These are phyloP conservation scores for Petrolisthes cinctipes DNA, from an alignment of 2,888 invertebrate species.

Conservation along the genomic window DNA sequence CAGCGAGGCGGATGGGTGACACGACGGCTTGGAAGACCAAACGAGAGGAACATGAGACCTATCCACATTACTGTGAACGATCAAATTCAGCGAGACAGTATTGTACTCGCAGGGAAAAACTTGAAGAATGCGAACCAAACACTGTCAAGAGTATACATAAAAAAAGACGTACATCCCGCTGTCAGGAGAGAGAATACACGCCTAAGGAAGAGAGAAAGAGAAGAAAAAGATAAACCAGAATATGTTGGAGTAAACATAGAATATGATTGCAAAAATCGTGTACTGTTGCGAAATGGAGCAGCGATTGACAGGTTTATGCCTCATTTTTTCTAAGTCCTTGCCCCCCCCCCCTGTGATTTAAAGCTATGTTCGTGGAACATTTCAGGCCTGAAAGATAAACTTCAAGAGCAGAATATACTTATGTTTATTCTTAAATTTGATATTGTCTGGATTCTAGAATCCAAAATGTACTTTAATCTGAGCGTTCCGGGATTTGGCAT, in stretches of 20 bases:
- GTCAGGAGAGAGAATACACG: constrained; percentile 22
- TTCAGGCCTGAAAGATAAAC: not conserved
- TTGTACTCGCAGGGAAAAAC: not conserved
- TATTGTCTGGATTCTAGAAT: too few species aligned
- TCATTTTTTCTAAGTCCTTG: not conserved
- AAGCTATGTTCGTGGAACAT: constrained; percentile 10
- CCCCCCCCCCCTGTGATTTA: not conserved
- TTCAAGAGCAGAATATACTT: too few species aligned
- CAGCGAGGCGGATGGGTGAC: not conserved
- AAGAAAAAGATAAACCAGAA: constrained; percentile 22
- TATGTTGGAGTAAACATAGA: constrained; percentile 10
- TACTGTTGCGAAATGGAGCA: constrained; percentile 7
- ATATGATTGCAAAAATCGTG: constrained; percentile 29
- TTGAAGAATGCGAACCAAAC: not conserved
- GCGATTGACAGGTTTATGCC: constrained; percentile 14
- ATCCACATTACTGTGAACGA: too few species aligned
- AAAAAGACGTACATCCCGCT: constrained; percentile 17
- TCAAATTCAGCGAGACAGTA: constrained; percentile 22
- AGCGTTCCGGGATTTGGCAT: not conserved
- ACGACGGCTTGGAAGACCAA: constrained; percentile 6
- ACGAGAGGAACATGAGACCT: constrained; percentile 25
- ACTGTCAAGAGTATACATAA: constrained; percentile 8
- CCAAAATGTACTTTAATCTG: constrained; percentile 12
- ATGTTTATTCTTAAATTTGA: too few species aligned
- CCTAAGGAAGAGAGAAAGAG: constrained; percentile 4